These are phyloP conservation scores for Dermatemys mawii DNA, from an alignment of 2,113 vertebrate species.

Conservation along the genomic window DNA sequence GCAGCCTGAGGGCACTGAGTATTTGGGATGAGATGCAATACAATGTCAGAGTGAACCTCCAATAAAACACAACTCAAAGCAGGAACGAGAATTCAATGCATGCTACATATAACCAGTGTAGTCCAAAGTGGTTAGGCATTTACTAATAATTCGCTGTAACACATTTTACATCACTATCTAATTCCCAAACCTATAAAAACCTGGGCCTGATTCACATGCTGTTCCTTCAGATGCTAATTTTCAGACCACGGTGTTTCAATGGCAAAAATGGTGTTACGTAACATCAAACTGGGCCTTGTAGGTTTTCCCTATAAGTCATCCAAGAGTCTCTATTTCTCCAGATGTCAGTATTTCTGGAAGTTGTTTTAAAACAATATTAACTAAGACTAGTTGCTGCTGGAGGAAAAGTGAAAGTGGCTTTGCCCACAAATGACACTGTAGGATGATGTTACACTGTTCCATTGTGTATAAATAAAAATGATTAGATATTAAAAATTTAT, in stretches of 20 bases:
- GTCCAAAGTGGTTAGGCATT: background rate
- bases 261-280: background rate
- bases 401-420: slow-evolving; percentile 46
- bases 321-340: background rate
- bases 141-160: background rate
- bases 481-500: slow-evolving; percentile 61
- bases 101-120: background rate
- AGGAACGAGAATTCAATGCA: background rate
- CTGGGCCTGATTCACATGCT: background rate
- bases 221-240: background rate
- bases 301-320: background rate
- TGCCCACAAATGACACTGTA: slow-evolving; percentile 43
- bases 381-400: slow-evolving; percentile 39
- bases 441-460: slow-evolving; percentile 29
- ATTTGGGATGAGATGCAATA: background rate
- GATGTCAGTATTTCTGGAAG: slow-evolving; percentile 24
- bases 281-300: background rate
- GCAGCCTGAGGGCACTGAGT: background rate
- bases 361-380: slow-evolving; percentile 61
- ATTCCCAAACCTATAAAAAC: background rate
- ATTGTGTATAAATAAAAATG: slow-evolving; percentile 52
- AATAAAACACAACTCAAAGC: background rate
- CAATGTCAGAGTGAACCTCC: background rate
- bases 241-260: background rate
- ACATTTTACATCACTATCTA: background rate